Evolutionary conservation across 2,888 invertebrate genomes (phyloP).

Genomic region (Catocala nupta): DNA sequence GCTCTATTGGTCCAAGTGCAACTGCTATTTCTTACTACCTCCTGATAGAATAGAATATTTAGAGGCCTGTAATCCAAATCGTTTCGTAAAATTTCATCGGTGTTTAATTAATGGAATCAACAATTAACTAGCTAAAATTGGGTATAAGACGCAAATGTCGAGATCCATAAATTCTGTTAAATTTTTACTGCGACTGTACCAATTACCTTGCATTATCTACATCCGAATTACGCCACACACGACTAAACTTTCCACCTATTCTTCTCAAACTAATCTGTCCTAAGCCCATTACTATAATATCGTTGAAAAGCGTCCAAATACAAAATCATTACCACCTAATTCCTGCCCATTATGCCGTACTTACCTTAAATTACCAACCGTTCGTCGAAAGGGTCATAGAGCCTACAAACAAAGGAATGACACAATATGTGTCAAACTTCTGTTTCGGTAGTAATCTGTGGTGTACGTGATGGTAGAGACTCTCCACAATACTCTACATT

Average conservation of each 20-base stretch:
- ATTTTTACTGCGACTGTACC: no score
- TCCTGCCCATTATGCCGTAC: conserved; percentile 31
- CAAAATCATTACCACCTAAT: conserved; percentile 40
- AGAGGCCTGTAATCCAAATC: no score
- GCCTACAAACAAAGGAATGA: conserved; percentile 51
- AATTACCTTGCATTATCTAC: background rate
- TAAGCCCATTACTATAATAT: conserved; percentile 27
- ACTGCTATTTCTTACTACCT: no score
- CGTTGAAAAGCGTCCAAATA: conserved; percentile 14
- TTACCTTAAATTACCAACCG: conserved; percentile 31
- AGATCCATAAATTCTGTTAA: no score
- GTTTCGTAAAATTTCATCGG: no score
- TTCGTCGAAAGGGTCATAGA: conserved; percentile 37
- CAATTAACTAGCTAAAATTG: no score
- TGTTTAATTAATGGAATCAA: no score
- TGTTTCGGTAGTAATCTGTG: conserved; percentile 73
- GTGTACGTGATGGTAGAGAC: conserved; percentile 24
- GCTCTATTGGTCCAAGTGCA: no score
- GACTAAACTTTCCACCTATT: background rate
- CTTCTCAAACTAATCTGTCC: conserved; percentile 5
- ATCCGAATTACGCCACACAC: conserved; percentile 17
- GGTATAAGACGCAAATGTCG: no score
- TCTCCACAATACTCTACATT: conserved; percentile 25
- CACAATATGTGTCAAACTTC: conserved; percentile 73
- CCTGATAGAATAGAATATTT: no score